Evolutionary conservation across 2,113 vertebrate genomes (phyloP).

Genomic region (Coptodon rendalli): DNA sequence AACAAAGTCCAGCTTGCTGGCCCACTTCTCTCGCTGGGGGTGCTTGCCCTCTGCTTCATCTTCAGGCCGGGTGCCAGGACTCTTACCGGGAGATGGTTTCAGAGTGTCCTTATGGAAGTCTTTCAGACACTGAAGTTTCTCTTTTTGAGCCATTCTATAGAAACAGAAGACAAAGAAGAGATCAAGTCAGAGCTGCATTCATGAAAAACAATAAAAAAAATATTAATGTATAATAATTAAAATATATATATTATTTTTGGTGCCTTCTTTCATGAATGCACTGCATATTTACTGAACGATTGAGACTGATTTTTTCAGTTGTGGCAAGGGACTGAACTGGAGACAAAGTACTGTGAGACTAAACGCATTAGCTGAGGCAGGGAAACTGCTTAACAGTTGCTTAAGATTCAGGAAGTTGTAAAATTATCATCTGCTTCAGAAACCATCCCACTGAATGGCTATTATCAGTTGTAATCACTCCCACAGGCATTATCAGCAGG

Average conservation of each 20-base stretch:
- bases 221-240: not conserved
- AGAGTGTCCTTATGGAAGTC: slow-evolving; percentile 98
- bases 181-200: not conserved
- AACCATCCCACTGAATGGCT: not conserved
- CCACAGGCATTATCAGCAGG: not conserved
- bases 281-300: not conserved
- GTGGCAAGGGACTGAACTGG: not conserved
- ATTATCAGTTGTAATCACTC: not conserved
- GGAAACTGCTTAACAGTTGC: not conserved
- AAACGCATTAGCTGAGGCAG: not conserved
- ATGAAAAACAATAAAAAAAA: not conserved
- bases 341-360: not conserved
- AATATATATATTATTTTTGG: not conserved
- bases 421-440: not conserved
- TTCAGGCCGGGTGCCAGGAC: slow-evolving; percentile 90
- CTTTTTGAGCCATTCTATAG: slow-evolving; percentile 90
- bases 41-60: slow-evolving; percentile 96
- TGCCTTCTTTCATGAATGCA: not conserved
- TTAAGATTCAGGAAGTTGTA: not conserved
- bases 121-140: slow-evolving; percentile 95
- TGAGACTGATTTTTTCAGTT: not conserved
- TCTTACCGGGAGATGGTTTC: slow-evolving; percentile 95
- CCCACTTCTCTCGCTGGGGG: slow-evolving; percentile 95
- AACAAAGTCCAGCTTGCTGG: slow-evolving; percentile 97
- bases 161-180: not conserved